Evolutionary conservation across 2,113 vertebrate genomes (phyloP).

Genomic region (Myanophis thanlyinensis): DNA sequence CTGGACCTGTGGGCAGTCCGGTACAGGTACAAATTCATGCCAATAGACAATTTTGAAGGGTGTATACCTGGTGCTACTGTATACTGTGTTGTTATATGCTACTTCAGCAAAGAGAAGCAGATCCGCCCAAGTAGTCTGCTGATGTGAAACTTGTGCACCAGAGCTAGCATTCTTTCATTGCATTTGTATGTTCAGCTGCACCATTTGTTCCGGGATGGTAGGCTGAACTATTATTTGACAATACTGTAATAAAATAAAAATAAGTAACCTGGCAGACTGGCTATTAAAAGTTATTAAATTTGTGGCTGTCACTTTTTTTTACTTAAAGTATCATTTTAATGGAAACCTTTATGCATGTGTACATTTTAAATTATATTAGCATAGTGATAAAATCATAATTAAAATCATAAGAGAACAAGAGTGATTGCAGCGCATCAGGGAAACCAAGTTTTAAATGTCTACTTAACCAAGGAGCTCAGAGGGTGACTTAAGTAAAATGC

Average conservation of each 20-base stretch:
- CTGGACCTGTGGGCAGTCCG: no score
- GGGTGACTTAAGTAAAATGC: neutral
- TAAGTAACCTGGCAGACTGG: neutral
- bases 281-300: neutral
- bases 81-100: no score
- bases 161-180: no score
- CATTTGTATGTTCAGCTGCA: no score
- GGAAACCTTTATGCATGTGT: neutral
- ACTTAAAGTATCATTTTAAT: neutral
- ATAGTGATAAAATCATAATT: neutral
- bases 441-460: neutral
- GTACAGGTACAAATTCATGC: no score
- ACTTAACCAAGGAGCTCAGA: neutral
- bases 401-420: neutral
- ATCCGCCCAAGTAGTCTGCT: no score
- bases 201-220: no score
- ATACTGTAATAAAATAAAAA: neutral
- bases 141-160: no score
- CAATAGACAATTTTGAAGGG: no score
- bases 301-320: neutral
- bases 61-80: no score
- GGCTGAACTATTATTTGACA: no score
- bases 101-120: no score
- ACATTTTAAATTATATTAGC: neutral
- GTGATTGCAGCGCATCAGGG: neutral